Evolutionary conservation across 2,888 invertebrate genomes (phyloP), one percentile per base, ranked within the genome.

Genomic region (Cryptops parisi): DNA sequence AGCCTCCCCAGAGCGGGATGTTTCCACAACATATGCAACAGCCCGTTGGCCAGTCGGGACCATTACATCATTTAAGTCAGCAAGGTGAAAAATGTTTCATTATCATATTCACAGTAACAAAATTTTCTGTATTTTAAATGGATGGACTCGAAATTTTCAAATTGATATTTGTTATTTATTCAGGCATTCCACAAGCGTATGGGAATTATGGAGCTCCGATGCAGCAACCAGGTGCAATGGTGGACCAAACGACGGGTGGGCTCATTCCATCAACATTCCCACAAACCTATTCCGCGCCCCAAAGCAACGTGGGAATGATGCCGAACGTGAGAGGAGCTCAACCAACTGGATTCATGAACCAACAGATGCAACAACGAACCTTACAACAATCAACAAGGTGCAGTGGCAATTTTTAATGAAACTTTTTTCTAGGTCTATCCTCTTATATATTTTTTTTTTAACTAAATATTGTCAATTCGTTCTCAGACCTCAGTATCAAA

Each of bases 291-390:
- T 27, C 47, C 6, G 47, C 27, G 12, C 27, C 25, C 6, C 25
- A 6, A 12, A 47, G 33, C 21, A 33, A 33, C 33, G 33, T 33
- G 15, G 55, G 54, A 33, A 58, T 54, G 52, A 54, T 51, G 46
- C 52, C 54, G 5, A 59, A 56, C 26, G 55, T 59, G 44, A 26
- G 57, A 33, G 55, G 57, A 12, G 52, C 49, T 19, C 54, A 58
- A 5, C 47, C 39, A 17, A 51, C 38, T 22, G 24, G 47, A 22
- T 51, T 56, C 55, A 45, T 54, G 49, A 47, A 52, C 21, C 54
- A 50, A 45, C 56, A 54, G 22, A 53, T 54, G 24, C 58, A 46
- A 19, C 57, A 57, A 41, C 44, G 55, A 40, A 39, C 51, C 21
- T 51, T 57, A 53, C 38, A 50, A 15, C 58, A 49, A 38, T 17